Conservation (phyloP, 2,113 vertebrate genomes). For the Cyprinus carpio region DNA sequence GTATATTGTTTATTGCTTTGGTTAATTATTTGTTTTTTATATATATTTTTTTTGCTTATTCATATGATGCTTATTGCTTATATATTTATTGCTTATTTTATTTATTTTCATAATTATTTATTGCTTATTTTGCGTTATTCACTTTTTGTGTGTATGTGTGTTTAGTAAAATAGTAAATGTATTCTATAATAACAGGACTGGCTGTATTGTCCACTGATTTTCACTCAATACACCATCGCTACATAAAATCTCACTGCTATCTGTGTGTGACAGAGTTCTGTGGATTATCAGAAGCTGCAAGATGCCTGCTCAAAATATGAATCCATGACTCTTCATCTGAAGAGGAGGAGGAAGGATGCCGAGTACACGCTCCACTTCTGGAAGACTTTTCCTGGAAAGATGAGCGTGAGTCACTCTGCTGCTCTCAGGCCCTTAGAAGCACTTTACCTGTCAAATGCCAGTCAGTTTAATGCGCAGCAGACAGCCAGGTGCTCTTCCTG, state of each 20-base stretch:
- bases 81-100: not conserved
- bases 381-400: slow-evolving; percentile 98
- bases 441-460: not conserved
- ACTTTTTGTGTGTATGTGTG: not conserved
- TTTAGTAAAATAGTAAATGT: not conserved
- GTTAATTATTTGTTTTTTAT: too few relatives aligned
- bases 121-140: too few relatives aligned
- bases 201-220: not conserved
- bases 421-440: not conserved
- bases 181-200: not conserved
- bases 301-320: slow-evolving; percentile 88
- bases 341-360: slow-evolving; percentile 88
- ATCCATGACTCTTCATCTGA: slow-evolving; percentile 81
- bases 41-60: too few relatives aligned
- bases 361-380: slow-evolving; percentile 92
- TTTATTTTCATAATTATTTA: too few relatives aligned
- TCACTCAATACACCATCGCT: not conserved
- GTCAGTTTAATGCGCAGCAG: not conserved
- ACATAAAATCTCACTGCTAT: not conserved
- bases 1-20: too few relatives aligned
- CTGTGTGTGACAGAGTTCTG: slow-evolving; percentile 74
- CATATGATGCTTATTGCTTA: not conserved
- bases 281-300: slow-evolving; percentile 90
- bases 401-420: slow-evolving; percentile 81
- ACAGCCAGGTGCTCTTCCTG: not conserved